Conservation (phyloP, 2,888 invertebrate species). For the Pachymerium ferrugineum region DNA sequence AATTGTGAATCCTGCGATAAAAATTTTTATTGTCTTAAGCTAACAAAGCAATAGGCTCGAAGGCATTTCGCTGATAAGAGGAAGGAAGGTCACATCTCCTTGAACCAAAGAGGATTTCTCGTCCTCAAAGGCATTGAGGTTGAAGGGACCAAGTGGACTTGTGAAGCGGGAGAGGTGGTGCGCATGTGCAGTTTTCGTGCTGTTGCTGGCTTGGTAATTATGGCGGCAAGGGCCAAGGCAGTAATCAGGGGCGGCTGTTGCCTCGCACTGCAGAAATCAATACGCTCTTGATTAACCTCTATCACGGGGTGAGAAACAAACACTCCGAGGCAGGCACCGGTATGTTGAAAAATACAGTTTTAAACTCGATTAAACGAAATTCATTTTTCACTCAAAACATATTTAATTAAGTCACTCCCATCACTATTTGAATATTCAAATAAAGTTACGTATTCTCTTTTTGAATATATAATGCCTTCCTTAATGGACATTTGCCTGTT, state of each 20-base stretch:
- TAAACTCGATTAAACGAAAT: not conserved
- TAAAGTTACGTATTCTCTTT: not conserved
- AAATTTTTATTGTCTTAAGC: not conserved
- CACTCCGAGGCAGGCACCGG: conserved; percentile 12
- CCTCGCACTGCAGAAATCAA: conserved; percentile 23
- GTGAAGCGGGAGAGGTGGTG: not conserved
- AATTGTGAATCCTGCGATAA: not conserved
- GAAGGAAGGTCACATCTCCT: conserved; percentile 9
- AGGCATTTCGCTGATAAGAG: conserved; percentile 14
- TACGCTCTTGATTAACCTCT: conserved; percentile 27
- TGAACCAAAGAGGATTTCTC: not conserved
- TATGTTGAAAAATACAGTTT: too few relatives aligned
- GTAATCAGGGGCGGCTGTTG: conserved; percentile 24
- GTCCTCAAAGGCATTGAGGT: conserved; percentile 23
- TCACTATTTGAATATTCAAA: not conserved
- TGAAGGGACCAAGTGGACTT: conserved; percentile 1
- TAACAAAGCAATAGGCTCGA: conserved; percentile 5
- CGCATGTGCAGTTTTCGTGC: conserved; percentile 12
- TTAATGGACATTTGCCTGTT: conserved; percentile 20
- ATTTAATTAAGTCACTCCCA: not conserved
- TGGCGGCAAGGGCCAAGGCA: conserved; percentile 19
- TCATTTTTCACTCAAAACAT: not conserved
- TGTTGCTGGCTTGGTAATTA: conserved; percentile 16
- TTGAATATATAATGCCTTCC: conserved; percentile 6
- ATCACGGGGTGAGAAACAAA: conserved; percentile 27